Evolutionary conservation across 2,797 vertebrate species (phyloP).

Genomic region (Helostoma temminkii): DNA sequence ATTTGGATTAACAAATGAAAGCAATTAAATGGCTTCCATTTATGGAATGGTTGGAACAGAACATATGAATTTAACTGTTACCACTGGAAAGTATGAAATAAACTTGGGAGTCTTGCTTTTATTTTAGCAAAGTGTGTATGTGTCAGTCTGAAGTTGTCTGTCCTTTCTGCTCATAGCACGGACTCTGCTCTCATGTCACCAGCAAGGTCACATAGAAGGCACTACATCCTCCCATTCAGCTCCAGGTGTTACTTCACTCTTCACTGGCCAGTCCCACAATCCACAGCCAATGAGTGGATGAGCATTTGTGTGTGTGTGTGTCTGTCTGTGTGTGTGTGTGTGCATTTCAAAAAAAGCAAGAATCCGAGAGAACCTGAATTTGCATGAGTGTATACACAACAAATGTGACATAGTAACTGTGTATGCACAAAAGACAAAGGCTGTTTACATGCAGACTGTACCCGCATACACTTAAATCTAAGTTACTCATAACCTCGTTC

Average conservation of each 20-base stretch:
- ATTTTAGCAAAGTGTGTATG: slow-evolving; percentile 43
- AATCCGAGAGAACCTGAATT: slow-evolving; percentile 19
- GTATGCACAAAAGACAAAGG: slow-evolving; percentile 47
- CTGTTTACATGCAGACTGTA: slow-evolving; percentile 55
- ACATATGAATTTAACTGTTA: slow-evolving; percentile 80
- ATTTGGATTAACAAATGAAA: slow-evolving; percentile 85
- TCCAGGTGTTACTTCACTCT: slow-evolving; percentile 45
- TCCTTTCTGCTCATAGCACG: slow-evolving; percentile 20
- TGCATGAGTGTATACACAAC: slow-evolving; percentile 49
- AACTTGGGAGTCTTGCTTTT: slow-evolving; percentile 55
- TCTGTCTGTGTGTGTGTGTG: slow-evolving; percentile 9
- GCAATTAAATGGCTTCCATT: slow-evolving; percentile 81
- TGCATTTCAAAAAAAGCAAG: slow-evolving; percentile 19
- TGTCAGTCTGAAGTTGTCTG: slow-evolving; percentile 42
- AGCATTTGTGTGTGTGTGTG: slow-evolving; percentile 24
- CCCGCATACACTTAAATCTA: slow-evolving; percentile 27
- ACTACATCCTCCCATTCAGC: slow-evolving; percentile 60
- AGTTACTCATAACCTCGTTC: slow-evolving; percentile 42
- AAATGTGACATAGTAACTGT: slow-evolving; percentile 36
- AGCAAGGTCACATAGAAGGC: slow-evolving; percentile 78
- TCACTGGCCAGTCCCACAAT: slow-evolving; percentile 26
- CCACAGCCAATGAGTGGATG: slow-evolving; percentile 32
- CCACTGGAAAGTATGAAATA: slow-evolving; percentile 83
- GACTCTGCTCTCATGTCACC: slow-evolving; percentile 65
- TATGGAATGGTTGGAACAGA: slow-evolving; percentile 73